Evolutionary conservation across 2,797 vertebrate genomes (phyloP).

Genomic region (Calcarius lapponicus): DNA sequence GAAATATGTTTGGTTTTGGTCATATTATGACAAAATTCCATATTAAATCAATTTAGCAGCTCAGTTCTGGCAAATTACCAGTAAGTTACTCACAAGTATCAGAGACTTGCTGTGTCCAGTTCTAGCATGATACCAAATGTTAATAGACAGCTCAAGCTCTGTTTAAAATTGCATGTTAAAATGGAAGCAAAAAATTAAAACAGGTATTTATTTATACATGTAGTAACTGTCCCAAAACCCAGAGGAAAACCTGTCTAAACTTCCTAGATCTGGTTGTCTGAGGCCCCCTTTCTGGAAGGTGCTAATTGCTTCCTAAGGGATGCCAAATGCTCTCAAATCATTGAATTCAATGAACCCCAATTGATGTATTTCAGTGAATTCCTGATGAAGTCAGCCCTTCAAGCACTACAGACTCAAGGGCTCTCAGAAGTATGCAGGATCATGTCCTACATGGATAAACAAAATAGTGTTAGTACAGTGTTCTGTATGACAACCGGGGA

Average conservation of each 20-base stretch:
- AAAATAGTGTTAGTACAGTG: neutral
- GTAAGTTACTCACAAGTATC: neutral
- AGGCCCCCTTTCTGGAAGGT: conserved; percentile 26
- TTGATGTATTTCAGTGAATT: conserved; percentile 52
- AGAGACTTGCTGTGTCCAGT: neutral
- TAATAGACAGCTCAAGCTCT: neutral
- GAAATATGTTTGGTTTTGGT: neutral
- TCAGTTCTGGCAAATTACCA: neutral
- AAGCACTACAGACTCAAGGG: neutral
- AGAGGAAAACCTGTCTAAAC: conserved; percentile 34
- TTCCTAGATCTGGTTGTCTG: conserved; percentile 14
- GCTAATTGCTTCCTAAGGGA: conserved; percentile 61
- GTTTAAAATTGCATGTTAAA: neutral
- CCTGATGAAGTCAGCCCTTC: conserved; percentile 18
- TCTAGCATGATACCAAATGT: neutral
- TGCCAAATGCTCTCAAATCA: conserved; percentile 42
- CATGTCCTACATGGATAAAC: neutral
- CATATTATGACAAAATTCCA: neutral
- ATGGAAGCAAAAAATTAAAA: neutral
- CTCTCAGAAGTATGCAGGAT: conserved; percentile 1
- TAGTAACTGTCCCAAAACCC: neutral
- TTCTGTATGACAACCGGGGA: neutral
- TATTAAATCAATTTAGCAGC: neutral
- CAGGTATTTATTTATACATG: neutral
- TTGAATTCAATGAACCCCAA: conserved; percentile 44